Percentiles rank a stretch among this genome's conserved stretches.
phyloP scores from a whole-genome alignment of 2,113 vertebrate species.

The Neotragus moschatus region DNA sequence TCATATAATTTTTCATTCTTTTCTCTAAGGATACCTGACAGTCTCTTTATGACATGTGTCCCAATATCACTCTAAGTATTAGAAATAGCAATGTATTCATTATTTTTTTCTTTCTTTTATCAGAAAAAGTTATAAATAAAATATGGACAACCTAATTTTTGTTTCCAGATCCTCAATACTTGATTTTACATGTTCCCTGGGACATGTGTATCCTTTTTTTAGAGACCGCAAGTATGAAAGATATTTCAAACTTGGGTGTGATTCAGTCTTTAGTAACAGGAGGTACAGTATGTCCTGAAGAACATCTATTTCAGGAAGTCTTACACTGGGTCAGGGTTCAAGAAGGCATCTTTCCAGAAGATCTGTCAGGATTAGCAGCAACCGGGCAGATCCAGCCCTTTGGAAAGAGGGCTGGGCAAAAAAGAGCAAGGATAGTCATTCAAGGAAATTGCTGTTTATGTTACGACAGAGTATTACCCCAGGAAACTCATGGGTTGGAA shows the following conservation, averaged over 20 bases:
- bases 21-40: not conserved
- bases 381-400: not conserved
- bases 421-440: not conserved
- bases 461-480: not conserved
- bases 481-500: not conserved
- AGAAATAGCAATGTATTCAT: not conserved
- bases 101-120: not conserved
- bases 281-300: not conserved
- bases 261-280: not conserved
- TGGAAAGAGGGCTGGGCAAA: not conserved
- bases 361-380: not conserved
- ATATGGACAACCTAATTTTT: not conserved
- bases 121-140: not conserved
- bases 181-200: not conserved
- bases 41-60: not conserved
- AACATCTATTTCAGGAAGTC: not conserved
- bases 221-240: not conserved
- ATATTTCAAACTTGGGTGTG: not conserved
- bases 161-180: not conserved
- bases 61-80: not conserved
- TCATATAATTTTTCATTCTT: not conserved
- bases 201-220: not conserved
- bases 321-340: not conserved
- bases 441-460: not conserved
- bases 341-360: not conserved